phyloP scores from a whole-genome alignment of 2,797 vertebrate species.

The Gambelia wislizenii region DNA sequence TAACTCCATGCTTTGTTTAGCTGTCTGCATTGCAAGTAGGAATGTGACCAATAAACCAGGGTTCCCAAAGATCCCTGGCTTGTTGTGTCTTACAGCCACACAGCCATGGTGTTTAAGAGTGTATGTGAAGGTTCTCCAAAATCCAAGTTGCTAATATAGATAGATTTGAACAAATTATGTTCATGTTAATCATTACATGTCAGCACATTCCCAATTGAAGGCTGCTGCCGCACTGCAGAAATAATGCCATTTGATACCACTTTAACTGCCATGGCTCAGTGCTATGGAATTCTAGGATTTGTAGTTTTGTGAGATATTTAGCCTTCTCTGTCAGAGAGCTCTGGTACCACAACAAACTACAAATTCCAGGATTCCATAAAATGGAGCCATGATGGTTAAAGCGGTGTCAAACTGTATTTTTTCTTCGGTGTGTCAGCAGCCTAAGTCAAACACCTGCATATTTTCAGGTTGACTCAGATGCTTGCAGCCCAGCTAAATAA shows the following conservation, averaged over 20 bases:
- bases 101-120: not conserved
- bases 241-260: no score
- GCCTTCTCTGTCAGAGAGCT: no score
- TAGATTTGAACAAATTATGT: not conserved
- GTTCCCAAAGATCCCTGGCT: not conserved
- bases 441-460: not conserved
- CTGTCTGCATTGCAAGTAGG: not conserved
- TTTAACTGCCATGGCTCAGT: no score
- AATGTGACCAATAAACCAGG: not conserved
- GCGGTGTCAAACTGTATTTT: no score
- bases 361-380: no score
- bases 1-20: not conserved
- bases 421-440: no score
- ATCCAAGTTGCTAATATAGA: not conserved
- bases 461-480: not conserved
- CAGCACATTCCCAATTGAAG: not conserved
- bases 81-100: not conserved
- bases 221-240: no score
- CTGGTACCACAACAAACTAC: no score
- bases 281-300: no score
- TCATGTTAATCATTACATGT: not conserved
- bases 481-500: not conserved
- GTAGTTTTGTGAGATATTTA: no score
- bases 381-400: no score
- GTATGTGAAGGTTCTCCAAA: not conserved